Evolutionary conservation across 1,140 invertebrate genomes (phyloP), one percentile per base, ranked within the genome.

Genomic region (Lepidurus packardi): DNA sequence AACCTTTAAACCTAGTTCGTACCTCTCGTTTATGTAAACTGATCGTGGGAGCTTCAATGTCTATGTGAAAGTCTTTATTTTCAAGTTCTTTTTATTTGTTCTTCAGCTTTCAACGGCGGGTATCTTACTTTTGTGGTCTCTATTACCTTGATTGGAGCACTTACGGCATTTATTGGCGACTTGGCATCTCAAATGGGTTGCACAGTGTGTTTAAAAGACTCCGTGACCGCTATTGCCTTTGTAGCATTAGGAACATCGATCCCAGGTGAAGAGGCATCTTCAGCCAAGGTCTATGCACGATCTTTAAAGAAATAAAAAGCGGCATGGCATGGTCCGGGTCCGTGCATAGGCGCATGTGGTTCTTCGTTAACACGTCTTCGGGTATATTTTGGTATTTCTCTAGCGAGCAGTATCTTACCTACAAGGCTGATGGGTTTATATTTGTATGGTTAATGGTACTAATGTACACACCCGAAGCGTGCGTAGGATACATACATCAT

Each of bases 171-270:
- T 34, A 89, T 90, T 81, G 89, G 89, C 13, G 90, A 90, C 82
- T 81, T 90, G 42, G 89, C 90, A 9, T 86, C 86, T 11, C 84
- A 87, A 79, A 90, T 90, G 83, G 90, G 90, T 45, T 90, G 90
- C 82, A 90, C 89, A 9, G 85, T 90, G 74, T 88, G 88, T 43
- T 82, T 90, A 7, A 89, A 88, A 82, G 89, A 90, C 82, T 82
- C 88, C 16, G 87, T 90, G 8, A 90, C 89, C n/a, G 90, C 89
- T 41, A 89, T 91, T 80, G 87, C 89, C 44, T 88, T 90, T 81
- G 88, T 89, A 21, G 89, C 89, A 73, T 82, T 89, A 1, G 89
- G 89, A 78, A 89, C 89, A 34, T 88, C 87, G 82, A 84, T 89
- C 78, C 88, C 88, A 86, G 88, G 88, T 89, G 84, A 78, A 43